phyloP scores from a whole-genome alignment of 2,888 invertebrate species.

The Troides oblongomaculatus region DNA sequence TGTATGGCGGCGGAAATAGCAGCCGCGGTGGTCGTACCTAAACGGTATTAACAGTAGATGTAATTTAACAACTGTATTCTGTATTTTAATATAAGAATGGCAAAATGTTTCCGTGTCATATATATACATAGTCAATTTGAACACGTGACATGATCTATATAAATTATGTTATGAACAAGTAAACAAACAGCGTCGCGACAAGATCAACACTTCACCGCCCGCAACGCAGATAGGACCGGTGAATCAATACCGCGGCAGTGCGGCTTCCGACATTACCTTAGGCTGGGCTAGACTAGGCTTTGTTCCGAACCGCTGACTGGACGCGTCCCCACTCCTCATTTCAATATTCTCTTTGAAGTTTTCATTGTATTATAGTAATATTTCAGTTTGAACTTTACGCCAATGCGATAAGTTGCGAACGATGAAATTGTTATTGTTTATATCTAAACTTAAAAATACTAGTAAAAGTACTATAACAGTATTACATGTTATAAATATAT shows the following conservation, averaged over 20 bases:
- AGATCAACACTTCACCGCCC: slow-evolving; percentile 31
- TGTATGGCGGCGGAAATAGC: too few species aligned
- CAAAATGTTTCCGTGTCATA: background rate
- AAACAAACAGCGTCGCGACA: slow-evolving; percentile 28
- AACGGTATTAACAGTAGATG: too few species aligned
- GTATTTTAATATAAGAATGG: background rate
- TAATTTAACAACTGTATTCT: too few species aligned
- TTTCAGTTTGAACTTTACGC: background rate
- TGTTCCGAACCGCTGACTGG: slow-evolving; percentile 3
- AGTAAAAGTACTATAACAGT: too few species aligned
- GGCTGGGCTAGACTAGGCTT: slow-evolving; percentile 6
- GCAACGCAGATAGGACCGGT: slow-evolving; percentile 39
- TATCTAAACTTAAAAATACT: too few species aligned
- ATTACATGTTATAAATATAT: too few species aligned
- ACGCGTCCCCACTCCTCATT: background rate
- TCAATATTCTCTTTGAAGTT: background rate
- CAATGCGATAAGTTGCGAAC: too few species aligned
- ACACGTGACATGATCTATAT: slow-evolving; percentile 12
- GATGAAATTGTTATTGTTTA: too few species aligned
- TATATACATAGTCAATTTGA: background rate
- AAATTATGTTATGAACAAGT: slow-evolving; percentile 9
- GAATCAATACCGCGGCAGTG: slow-evolving; percentile 51
- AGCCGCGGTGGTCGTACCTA: too few species aligned
- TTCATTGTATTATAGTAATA: background rate
- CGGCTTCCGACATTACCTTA: slow-evolving; percentile 34